These are phyloP conservation scores for Pocillopora verrucosa DNA, from an alignment of 64 coral and sea anemone genomes.

Conservation along the genomic window DNA sequence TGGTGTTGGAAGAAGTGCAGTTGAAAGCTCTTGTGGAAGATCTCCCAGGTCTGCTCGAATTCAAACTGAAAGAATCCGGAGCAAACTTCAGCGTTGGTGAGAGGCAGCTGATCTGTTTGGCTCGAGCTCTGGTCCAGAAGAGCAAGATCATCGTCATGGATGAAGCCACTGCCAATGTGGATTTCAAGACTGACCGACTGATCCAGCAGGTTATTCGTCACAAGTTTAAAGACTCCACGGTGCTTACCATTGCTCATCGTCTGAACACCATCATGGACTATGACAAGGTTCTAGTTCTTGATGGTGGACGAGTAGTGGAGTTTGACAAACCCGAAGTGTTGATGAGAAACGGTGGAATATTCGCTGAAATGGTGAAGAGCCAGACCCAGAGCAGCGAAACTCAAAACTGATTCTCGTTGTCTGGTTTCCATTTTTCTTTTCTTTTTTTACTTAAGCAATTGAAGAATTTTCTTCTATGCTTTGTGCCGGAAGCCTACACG, in stretches of 20 bases:
- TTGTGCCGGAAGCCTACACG: neutral
- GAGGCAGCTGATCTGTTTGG: slow-evolving; percentile 40
- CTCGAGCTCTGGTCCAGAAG: slow-evolving; percentile 29
- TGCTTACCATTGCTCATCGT: slow-evolving; percentile 58
- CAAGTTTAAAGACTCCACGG: slow-evolving; percentile 33
- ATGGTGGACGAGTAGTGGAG: slow-evolving; percentile 20
- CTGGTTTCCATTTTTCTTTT: too few species aligned
- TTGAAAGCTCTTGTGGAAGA: slow-evolving; percentile 25
- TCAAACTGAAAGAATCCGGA: slow-evolving; percentile 13
- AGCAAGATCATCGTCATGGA: slow-evolving; percentile 48
- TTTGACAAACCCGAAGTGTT: slow-evolving; percentile 33
- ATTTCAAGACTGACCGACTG: slow-evolving; percentile 22
- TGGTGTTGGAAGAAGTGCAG: neutral
- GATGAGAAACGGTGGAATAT: slow-evolving; percentile 30
- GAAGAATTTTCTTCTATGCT: neutral
- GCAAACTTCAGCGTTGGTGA: slow-evolving; percentile 21
- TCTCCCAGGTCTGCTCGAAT: slow-evolving; percentile 9
- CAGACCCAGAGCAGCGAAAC: neutral
- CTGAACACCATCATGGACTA: slow-evolving; percentile 56
- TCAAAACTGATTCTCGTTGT: neutral
- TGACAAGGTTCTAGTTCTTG: slow-evolving; percentile 20
- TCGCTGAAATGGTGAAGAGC: slow-evolving; percentile 19
- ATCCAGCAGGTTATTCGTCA: slow-evolving; percentile 20
- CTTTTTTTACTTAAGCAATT: neutral
- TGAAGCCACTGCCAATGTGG: slow-evolving; percentile 28